Evolutionary conservation across 1,140 invertebrate genomes (phyloP).

Genomic region (Pissodes strobi): DNA sequence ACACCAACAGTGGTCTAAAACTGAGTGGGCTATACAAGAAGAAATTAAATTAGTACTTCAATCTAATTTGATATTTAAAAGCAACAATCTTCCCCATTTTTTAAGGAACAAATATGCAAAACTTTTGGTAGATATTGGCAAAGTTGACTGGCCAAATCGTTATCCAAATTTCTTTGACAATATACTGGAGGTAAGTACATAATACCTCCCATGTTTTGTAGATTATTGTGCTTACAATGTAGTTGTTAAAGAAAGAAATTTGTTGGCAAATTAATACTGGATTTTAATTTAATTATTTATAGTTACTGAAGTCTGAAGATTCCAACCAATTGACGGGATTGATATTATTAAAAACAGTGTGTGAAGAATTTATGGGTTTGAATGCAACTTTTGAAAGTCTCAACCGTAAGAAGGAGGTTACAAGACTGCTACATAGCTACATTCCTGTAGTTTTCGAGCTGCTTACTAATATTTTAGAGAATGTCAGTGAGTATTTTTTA

Average conservation of each 20-base stretch:
- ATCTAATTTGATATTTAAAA: conserved; percentile 71
- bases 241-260: background rate
- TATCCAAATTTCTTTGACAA: conserved; percentile 84
- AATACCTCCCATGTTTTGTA: background rate
- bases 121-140: conserved; percentile 81
- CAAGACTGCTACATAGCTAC: conserved; percentile 71
- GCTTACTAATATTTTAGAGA: conserved; percentile 58
- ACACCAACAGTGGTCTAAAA: conserved; percentile 77
- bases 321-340: conserved; percentile 70
- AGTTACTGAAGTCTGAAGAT: conserved; percentile 62
- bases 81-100: conserved; percentile 69
- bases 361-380: conserved; percentile 85
- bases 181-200: conserved; percentile 70
- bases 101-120: conserved; percentile 86
- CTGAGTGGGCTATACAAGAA: conserved; percentile 70
- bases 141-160: conserved; percentile 82
- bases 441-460: conserved; percentile 74
- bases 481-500: conserved; percentile 47
- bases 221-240: too few species aligned
- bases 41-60: conserved; percentile 75
- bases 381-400: conserved; percentile 71
- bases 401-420: conserved; percentile 76
- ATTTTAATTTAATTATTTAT: conserved; percentile 39
- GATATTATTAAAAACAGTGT: conserved; percentile 80
- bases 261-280: background rate